A percentile compares a stretch with the other conserved stretches of the same genome.
These are phyloP conservation scores for Avahi laniger DNA, from an alignment of 2,797 vertebrate genomes.

Conservation along the genomic window DNA sequence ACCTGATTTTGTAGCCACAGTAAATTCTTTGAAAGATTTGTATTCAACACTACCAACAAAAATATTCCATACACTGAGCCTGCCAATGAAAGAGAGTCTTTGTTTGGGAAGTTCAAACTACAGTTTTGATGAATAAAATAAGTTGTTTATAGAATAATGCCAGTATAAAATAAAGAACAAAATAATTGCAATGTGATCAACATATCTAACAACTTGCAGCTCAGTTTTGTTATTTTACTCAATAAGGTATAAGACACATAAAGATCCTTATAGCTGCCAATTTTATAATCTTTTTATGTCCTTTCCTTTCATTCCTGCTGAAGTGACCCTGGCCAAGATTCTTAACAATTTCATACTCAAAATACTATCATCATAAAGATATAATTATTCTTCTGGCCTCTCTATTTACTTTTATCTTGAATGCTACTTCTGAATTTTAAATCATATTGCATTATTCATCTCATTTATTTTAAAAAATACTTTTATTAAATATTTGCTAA, in stretches of 20 bases:
- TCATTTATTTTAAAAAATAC: not conserved
- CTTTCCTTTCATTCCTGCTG: not conserved
- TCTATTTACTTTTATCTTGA: not conserved
- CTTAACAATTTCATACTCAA: not conserved
- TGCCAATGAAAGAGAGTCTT: not conserved
- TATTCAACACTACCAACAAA: not conserved
- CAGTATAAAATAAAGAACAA: slow-evolving; percentile 42
- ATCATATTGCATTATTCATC: not conserved
- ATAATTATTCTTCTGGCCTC: not conserved
- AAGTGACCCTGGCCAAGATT: not conserved
- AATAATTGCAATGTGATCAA: slow-evolving; percentile 44
- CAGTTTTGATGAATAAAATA: slow-evolving; percentile 62
- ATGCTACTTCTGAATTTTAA: slow-evolving; percentile 1
- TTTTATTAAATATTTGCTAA: not conserved
- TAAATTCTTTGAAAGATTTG: slow-evolving; percentile 64
- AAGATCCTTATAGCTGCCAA: not conserved
- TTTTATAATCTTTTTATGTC: not conserved
- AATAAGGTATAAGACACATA: not conserved
- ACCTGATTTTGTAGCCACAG: slow-evolving; percentile 45
- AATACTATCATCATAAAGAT: not conserved
- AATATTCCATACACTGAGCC: slow-evolving; percentile 5
- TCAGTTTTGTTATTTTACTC: not conserved
- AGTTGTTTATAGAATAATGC: slow-evolving; percentile 36
- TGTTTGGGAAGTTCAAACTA: slow-evolving; percentile 45
- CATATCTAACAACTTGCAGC: not conserved